Evolutionary conservation across 1,140 invertebrate genomes (phyloP).

Genomic region (Notospermus geniculatus): DNA sequence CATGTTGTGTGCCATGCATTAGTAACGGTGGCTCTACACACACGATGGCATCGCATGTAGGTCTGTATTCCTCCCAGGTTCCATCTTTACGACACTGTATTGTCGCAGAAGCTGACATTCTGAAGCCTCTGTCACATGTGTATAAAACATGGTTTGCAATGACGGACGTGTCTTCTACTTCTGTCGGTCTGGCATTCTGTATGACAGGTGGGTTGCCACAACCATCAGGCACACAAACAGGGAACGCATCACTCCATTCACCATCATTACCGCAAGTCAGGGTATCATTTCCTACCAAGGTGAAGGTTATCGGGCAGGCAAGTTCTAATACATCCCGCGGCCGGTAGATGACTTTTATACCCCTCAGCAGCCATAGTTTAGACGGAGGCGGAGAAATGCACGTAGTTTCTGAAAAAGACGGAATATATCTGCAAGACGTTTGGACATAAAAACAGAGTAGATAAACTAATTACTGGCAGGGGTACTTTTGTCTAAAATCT

Average conservation of each 20-base stretch:
- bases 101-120: constrained; percentile 29
- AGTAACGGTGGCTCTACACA: constrained; percentile 42
- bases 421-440: no score
- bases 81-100: constrained; percentile 40
- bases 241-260: constrained; percentile 35
- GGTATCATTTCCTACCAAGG: constrained; percentile 27
- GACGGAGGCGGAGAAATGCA: background rate
- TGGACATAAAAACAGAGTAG: no score
- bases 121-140: constrained; percentile 29
- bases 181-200: constrained; percentile 15
- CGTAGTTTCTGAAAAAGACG: background rate
- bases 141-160: background rate
- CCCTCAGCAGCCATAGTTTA: background rate
- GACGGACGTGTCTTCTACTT: background rate
- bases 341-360: constrained; percentile 15
- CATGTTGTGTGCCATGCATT: constrained; percentile 19
- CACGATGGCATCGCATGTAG: constrained; percentile 41
- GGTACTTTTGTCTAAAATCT: no score
- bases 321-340: constrained; percentile 26
- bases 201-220: constrained; percentile 42
- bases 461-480: no score
- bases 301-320: constrained; percentile 20
- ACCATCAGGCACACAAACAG: constrained; percentile 35
- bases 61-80: constrained; percentile 39
- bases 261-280: constrained; percentile 43